These are phyloP conservation scores for Acrobasis consociella DNA, from an alignment of 2,888 invertebrate species.

Conservation along the genomic window DNA sequence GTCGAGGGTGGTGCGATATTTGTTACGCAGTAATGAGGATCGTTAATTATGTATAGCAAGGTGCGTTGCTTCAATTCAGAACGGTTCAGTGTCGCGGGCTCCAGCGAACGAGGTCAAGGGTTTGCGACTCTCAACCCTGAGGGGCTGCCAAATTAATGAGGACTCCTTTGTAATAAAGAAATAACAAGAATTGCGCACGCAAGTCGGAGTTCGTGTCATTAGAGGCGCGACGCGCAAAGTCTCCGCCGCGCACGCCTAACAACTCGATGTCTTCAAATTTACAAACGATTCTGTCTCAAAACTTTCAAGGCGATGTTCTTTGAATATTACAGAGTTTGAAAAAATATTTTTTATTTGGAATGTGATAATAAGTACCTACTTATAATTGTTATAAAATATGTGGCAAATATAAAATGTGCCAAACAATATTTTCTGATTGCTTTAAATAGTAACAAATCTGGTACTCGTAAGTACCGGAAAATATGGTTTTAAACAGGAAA, in stretches of 20 bases:
- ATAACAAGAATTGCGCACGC: slow-evolving; percentile 83
- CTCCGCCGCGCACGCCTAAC: slow-evolving; percentile 67
- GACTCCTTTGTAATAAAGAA: slow-evolving; percentile 84
- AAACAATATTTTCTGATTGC: too few relatives aligned
- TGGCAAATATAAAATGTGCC: too few relatives aligned
- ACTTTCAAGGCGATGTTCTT: slow-evolving; percentile 23
- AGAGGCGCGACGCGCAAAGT: slow-evolving; percentile 69
- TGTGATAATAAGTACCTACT: too few relatives aligned
- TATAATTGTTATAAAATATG: too few relatives aligned
- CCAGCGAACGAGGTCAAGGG: slow-evolving; percentile 80
- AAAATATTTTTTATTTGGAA: background rate
- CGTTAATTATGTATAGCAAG: slow-evolving; percentile 81
- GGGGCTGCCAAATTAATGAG: slow-evolving; percentile 84
- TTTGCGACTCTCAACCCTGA: slow-evolving; percentile 78
- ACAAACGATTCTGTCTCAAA: slow-evolving; percentile 47
- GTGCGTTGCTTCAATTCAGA: slow-evolving; percentile 74
- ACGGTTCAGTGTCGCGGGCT: slow-evolving; percentile 72
- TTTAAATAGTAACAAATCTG: too few relatives aligned
- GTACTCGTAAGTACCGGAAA: too few relatives aligned
- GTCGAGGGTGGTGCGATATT: slow-evolving; percentile 45
- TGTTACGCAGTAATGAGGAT: slow-evolving; percentile 75
- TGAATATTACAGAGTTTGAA: background rate
- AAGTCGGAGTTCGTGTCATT: slow-evolving; percentile 76
- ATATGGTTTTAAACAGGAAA: too few relatives aligned
- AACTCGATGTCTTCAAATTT: slow-evolving; percentile 67